These are phyloP conservation scores for Caenorhabditis sp. DNA, from an alignment of 2,888 invertebrate genomes.

Conservation along the genomic window DNA sequence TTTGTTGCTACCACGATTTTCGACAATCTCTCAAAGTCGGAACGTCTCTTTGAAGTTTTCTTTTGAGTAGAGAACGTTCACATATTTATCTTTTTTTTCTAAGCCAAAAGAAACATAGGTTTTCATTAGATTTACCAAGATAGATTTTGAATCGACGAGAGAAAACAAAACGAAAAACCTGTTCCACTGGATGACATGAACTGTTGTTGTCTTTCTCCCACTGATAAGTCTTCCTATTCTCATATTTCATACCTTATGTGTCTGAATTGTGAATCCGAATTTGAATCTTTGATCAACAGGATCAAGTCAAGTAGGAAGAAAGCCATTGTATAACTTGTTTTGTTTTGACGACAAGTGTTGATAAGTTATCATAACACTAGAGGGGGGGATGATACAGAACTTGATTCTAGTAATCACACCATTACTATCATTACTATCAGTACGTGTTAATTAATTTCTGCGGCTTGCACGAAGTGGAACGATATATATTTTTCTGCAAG, in stretches of 20 bases:
- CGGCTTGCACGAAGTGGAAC: constrained; percentile 55
- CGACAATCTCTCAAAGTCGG: too few species aligned
- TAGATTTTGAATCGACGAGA: not conserved
- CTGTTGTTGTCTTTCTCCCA: too few species aligned
- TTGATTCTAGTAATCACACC: constrained; percentile 41
- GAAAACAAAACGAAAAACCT: constrained; percentile 11
- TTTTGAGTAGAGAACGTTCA: constrained; percentile 38
- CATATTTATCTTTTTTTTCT: too few species aligned
- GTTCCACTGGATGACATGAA: constrained; percentile 33
- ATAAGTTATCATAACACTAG: constrained; percentile 14
- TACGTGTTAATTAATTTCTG: constrained; percentile 25
- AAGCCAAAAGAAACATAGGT: too few species aligned
- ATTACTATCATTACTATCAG: constrained; percentile 36
- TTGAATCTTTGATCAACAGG: constrained; percentile 55
- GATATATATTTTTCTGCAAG: constrained; percentile 21
- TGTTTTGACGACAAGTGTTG: constrained; percentile 37
- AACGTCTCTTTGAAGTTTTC: not conserved
- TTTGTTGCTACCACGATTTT: too few species aligned
- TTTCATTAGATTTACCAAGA: not conserved
- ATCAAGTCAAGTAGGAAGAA: constrained; percentile 38
- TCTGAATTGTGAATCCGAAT: constrained; percentile 40
- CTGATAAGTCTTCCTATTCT: constrained; percentile 20
- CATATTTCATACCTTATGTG: not conserved
- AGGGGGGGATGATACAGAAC: constrained; percentile 15
- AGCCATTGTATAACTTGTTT: not conserved